Percentiles rank a stretch among this genome's conserved stretches.
Conservation (phyloP, 2,113 vertebrate species). For the Clarias macrocephalus region DNA sequence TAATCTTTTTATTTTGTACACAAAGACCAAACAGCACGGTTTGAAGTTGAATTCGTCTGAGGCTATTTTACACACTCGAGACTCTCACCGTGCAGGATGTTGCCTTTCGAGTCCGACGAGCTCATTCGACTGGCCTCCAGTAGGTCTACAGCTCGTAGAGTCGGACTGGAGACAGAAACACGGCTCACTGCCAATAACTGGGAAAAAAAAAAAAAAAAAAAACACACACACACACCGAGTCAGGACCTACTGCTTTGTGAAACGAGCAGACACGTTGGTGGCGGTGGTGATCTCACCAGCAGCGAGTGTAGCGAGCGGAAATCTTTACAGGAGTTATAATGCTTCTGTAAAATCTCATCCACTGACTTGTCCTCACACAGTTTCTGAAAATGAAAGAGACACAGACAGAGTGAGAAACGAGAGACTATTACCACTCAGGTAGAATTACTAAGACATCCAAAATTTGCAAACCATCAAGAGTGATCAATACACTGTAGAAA, state of each 20-base stretch:
- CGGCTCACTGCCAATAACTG: slow-evolving; percentile 82
- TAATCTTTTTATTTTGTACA: too few species aligned
- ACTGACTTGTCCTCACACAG: slow-evolving; percentile 79
- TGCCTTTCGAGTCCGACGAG: slow-evolving; percentile 81
- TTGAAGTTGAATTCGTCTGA: too few species aligned
- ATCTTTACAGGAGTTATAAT: slow-evolving; percentile 83
- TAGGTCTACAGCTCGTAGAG: slow-evolving; percentile 74
- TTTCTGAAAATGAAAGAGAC: slow-evolving; percentile 62
- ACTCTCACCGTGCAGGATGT: slow-evolving; percentile 86
- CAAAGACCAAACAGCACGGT: too few species aligned
- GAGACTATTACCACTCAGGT: neutral
- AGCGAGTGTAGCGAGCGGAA: slow-evolving; percentile 82
- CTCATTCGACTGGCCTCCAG: slow-evolving; percentile 79
- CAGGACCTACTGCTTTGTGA: neutral
- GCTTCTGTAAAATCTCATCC: slow-evolving; percentile 75
- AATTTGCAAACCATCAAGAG: neutral
- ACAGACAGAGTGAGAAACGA: neutral
- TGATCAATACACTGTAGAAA: neutral
- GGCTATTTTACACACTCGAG: neutral
- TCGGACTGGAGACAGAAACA: slow-evolving; percentile 71
- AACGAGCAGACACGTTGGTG: neutral
- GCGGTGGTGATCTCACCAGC: slow-evolving; percentile 71
- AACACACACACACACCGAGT: neutral
- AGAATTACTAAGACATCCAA: neutral
- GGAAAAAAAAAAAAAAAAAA: slow-evolving; percentile 9